These are phyloP conservation scores for Zaprionus nigranus DNA, from an alignment of 1,140 invertebrate genomes.

Conservation along the genomic window DNA sequence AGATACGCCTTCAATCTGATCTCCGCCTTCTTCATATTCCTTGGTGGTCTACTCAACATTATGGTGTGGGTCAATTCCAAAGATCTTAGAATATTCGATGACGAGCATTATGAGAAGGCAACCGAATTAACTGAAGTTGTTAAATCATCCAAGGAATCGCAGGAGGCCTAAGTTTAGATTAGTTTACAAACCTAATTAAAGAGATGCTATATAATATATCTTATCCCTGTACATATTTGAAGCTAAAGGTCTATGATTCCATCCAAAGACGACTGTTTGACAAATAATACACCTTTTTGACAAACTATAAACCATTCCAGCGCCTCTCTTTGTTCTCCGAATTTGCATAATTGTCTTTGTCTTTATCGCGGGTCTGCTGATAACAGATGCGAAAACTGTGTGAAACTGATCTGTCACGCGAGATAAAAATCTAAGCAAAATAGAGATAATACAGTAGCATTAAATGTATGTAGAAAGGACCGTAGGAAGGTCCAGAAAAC, in stretches of 20 bases:
- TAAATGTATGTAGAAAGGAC: not conserved
- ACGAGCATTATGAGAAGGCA: conserved; percentile 72
- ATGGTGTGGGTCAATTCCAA: conserved; percentile 89
- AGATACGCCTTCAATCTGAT: conserved; percentile 87
- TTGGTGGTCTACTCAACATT: conserved; percentile 88
- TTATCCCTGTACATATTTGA: not conserved
- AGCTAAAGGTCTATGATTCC: conserved; percentile 1
- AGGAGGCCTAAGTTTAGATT: not conserved
- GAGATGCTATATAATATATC: not conserved
- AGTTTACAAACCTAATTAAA: not conserved
- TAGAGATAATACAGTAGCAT: no score
- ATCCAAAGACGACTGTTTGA: not conserved
- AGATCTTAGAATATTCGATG: conserved; percentile 88
- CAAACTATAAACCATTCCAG: not conserved
- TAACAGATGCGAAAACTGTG: not conserved
- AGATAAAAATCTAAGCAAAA: not conserved
- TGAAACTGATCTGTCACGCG: conserved; percentile 2
- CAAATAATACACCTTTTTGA: conserved; percentile 2
- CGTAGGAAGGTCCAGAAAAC: not conserved
- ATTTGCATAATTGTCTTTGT: not conserved
- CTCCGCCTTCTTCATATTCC: conserved; percentile 87
- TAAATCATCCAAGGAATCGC: not conserved
- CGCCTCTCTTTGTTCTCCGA: not conserved
- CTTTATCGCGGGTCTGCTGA: not conserved
- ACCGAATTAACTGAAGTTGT: not conserved